Conservation (phyloP, 92 coral and sea anemone species). For the Heliopora coerulea region DNA sequence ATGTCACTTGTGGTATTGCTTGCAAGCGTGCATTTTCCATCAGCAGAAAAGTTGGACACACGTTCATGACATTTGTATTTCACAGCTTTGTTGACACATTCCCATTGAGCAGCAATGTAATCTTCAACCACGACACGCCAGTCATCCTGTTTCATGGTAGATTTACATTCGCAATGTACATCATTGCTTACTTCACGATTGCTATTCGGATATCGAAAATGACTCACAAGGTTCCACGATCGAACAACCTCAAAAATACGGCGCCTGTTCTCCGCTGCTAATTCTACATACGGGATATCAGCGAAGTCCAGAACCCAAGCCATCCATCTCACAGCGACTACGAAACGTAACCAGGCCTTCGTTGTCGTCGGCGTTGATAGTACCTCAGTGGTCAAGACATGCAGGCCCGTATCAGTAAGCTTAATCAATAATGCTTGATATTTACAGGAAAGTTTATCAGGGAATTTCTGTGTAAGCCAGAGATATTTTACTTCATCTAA, state of each 20-base stretch:
- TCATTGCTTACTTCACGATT: not conserved
- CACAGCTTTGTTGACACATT: conserved; percentile 55
- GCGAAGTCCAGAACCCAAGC: conserved; percentile 13
- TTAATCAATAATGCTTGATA: conserved; percentile 7
- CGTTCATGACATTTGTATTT: conserved; percentile 19
- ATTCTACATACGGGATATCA: conserved; percentile 5
- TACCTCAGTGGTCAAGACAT: not conserved
- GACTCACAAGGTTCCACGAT: not conserved
- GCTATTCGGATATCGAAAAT: conserved; percentile 22
- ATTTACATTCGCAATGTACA: not conserved
- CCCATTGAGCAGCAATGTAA: conserved; percentile 71
- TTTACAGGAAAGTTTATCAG: not conserved
- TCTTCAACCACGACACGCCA: conserved; percentile 78
- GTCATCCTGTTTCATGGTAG: conserved; percentile 25
- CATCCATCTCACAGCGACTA: conserved; percentile 3
- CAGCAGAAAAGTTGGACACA: not conserved
- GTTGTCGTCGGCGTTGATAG: conserved; percentile 2
- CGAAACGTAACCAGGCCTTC: conserved; percentile 17
- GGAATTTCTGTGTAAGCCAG: conserved; percentile 24
- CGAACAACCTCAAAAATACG: not conserved
- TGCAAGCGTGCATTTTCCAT: not conserved
- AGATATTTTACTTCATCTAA: conserved; percentile 30
- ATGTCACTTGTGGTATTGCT: conserved; percentile 31
- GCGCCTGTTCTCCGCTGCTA: not conserved
- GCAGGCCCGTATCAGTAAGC: conserved; percentile 12